phyloP scores from a whole-genome alignment of 2,888 invertebrate species.

The Volucella inflata region DNA sequence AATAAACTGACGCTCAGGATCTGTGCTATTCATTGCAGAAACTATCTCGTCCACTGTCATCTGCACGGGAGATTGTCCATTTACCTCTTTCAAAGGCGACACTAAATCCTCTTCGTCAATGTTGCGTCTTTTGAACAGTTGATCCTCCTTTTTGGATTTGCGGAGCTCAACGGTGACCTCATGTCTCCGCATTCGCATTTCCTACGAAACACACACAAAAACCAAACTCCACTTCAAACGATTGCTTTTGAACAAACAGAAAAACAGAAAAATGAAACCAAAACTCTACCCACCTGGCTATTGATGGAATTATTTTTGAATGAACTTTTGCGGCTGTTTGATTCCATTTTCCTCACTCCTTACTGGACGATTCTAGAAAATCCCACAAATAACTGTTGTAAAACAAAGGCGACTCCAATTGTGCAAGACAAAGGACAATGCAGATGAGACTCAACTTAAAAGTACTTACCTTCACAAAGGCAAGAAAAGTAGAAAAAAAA shows the following conservation, averaged over 20 bases:
- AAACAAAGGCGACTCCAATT: slow-evolving; percentile 21
- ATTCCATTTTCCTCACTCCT: slow-evolving; percentile 79
- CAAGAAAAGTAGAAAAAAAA: not conserved
- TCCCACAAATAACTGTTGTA: slow-evolving; percentile 51
- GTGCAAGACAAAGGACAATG: not conserved
- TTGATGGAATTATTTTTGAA: slow-evolving; percentile 93
- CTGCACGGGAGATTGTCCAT: slow-evolving; percentile 82
- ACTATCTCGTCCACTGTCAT: slow-evolving; percentile 90
- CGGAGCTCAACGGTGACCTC: slow-evolving; percentile 96
- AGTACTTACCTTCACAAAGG: not conserved
- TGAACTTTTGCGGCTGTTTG: slow-evolving; percentile 86
- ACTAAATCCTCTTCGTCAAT: slow-evolving; percentile 86
- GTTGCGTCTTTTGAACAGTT: slow-evolving; percentile 95
- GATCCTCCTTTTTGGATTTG: slow-evolving; percentile 97
- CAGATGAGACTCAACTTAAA: not conserved
- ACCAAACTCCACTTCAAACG: not conserved
- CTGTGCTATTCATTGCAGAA: slow-evolving; percentile 87
- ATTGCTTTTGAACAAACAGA: not conserved
- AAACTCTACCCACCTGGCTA: slow-evolving; percentile 86
- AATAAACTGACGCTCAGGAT: slow-evolving; percentile 86
- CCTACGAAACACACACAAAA: slow-evolving; percentile 77
- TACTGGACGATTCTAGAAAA: slow-evolving; percentile 33
- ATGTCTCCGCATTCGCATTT: slow-evolving; percentile 92
- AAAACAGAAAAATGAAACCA: not conserved
- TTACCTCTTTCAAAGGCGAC: slow-evolving; percentile 85